Evolutionary conservation across 2,888 invertebrate species (phyloP).

Genomic region (Megaustenia siamemsis): DNA sequence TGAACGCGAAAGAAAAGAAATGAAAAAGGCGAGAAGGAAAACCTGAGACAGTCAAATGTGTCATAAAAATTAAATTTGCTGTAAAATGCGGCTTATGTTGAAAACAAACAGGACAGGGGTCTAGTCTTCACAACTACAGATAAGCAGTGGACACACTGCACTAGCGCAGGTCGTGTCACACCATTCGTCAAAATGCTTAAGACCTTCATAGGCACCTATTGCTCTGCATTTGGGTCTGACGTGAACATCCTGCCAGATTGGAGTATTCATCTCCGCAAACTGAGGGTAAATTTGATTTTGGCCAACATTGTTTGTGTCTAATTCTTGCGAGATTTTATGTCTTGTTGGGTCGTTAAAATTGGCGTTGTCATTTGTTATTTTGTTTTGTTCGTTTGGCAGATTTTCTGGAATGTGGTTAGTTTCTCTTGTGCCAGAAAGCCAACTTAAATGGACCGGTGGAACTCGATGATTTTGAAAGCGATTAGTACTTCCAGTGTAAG

Average conservation of each 20-base stretch:
- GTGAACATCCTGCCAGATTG: background rate
- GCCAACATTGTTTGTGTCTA: background rate
- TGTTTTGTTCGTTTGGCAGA: background rate
- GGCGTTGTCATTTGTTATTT: background rate
- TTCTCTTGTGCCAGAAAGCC: background rate
- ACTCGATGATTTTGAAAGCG: background rate
- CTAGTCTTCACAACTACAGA: constrained; percentile 58
- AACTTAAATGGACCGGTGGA: background rate
- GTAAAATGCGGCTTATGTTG: no score
- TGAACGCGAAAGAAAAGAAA: no score
- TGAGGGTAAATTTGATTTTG: constrained; percentile 36
- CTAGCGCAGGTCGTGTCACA: constrained; percentile 59
- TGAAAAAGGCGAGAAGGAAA: no score
- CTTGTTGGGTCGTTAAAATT: background rate
- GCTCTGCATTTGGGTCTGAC: constrained; percentile 53
- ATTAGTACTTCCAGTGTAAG: background rate
- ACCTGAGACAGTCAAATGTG: no score
- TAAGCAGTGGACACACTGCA: constrained; percentile 59
- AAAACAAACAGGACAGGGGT: no score
- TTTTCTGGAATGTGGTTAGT: background rate
- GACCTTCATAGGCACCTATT: constrained; percentile 56
- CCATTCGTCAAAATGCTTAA: constrained; percentile 61
- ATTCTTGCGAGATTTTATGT: background rate
- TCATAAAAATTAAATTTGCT: no score
- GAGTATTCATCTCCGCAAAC: background rate